These are phyloP conservation scores for Macrosoma leucophasiata DNA, from an alignment of 2,888 invertebrate genomes.

Conservation along the genomic window DNA sequence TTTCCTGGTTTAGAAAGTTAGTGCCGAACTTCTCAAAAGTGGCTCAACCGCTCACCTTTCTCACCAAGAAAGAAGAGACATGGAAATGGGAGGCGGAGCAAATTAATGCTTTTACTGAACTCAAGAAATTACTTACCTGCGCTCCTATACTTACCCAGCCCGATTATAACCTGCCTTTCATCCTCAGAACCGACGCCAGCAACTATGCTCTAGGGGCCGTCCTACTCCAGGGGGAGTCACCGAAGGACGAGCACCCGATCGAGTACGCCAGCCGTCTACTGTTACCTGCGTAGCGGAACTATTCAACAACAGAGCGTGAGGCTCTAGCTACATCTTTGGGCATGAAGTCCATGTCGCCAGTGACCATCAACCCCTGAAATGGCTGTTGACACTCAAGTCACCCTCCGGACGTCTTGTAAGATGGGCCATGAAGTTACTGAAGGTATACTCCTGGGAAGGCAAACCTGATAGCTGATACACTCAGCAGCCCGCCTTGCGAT, in stretches of 20 bases:
- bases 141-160: slow-evolving; percentile 29
- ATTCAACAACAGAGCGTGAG: slow-evolving; percentile 49
- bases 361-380: slow-evolving; percentile 53
- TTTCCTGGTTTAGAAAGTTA: slow-evolving; percentile 35
- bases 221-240: slow-evolving; percentile 27
- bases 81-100: slow-evolving; percentile 30
- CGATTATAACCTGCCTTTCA: slow-evolving; percentile 27
- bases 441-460: slow-evolving; percentile 40
- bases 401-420: slow-evolving; percentile 47
- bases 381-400: slow-evolving; percentile 48
- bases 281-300: slow-evolving; percentile 41
- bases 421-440: slow-evolving; percentile 50
- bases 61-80: slow-evolving; percentile 28
- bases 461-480: slow-evolving; percentile 24
- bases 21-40: slow-evolving; percentile 25
- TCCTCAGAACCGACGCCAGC: slow-evolving; percentile 33
- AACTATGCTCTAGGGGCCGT: slow-evolving; percentile 29
- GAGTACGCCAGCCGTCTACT: slow-evolving; percentile 29
- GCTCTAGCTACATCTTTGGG: slow-evolving; percentile 28
- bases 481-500: neutral
- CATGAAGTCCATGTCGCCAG: slow-evolving; percentile 33
- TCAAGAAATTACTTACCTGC: slow-evolving; percentile 22
- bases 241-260: slow-evolving; percentile 21
- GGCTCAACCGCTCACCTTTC: slow-evolving; percentile 28
- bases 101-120: slow-evolving; percentile 1